A percentile compares a stretch with the other conserved stretches of the same genome.
These are phyloP conservation scores for Drosophila sproati DNA, from an alignment of 1,140 invertebrate species.

Conservation along the genomic window DNA sequence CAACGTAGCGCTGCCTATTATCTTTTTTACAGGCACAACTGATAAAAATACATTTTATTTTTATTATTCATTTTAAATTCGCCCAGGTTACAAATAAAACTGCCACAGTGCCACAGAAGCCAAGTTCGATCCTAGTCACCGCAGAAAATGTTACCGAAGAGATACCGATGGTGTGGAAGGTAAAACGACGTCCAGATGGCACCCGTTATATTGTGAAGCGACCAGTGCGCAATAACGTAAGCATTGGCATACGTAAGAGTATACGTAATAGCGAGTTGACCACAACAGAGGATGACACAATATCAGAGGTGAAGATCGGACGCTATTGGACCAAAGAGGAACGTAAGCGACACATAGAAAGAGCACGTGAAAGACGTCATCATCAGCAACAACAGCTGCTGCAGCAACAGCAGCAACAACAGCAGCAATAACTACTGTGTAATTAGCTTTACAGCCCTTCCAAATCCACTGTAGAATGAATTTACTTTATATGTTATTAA, in stretches of 20 bases:
- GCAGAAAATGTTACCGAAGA: constrained; percentile 38
- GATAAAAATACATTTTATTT: no score
- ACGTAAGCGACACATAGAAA: constrained; percentile 90
- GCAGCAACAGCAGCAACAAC: constrained; percentile 25
- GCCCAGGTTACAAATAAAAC: constrained; percentile 57
- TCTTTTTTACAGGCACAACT: no score
- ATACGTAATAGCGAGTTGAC: constrained; percentile 88
- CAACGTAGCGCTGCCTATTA: no score
- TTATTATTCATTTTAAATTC: no score
- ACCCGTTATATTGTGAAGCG: constrained; percentile 91
- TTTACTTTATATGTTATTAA: constrained; percentile 3
- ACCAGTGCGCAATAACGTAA: constrained; percentile 89
- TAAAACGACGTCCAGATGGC: constrained; percentile 91
- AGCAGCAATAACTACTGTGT: constrained; percentile 20
- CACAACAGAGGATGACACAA: constrained; percentile 93
- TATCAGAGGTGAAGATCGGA: constrained; percentile 92
- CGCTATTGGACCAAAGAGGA: constrained; percentile 93
- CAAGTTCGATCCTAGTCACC: constrained; percentile 36
- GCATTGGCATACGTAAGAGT: constrained; percentile 75
- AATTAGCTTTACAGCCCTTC: constrained; percentile 29
- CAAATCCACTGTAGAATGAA: constrained; percentile 27
- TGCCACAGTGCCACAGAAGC: constrained; percentile 19
- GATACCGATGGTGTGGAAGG: constrained; percentile 90
- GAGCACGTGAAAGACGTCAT: constrained; percentile 88
- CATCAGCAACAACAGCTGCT: constrained; percentile 80